Conservation (phyloP, 2,797 vertebrate species). For the Sebastes variabilis region DNA sequence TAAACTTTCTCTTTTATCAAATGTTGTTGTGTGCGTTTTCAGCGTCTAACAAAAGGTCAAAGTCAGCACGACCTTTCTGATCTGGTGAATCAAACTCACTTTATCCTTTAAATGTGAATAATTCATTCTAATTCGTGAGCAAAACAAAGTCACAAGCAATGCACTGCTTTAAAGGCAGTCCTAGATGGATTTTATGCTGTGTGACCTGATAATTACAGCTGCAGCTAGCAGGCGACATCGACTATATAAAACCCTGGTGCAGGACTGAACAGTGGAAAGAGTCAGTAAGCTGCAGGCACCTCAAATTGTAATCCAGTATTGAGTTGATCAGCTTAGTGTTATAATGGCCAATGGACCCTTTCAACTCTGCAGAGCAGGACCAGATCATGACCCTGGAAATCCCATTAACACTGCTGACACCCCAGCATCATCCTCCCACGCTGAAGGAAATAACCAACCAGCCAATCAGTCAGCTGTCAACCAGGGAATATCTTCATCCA, state of each 20-base stretch:
- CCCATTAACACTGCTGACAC: conserved; percentile 28
- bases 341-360: conserved; percentile 11
- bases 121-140: not conserved
- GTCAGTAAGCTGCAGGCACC: conserved; percentile 31
- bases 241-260: conserved; percentile 15
- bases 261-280: conserved; percentile 30
- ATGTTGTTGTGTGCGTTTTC: no score
- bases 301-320: conserved; percentile 48
- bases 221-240: not conserved
- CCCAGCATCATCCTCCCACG: conserved; percentile 11
- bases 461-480: not conserved
- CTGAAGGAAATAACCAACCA: conserved; percentile 16
- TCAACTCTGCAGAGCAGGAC: conserved; percentile 11
- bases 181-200: not conserved
- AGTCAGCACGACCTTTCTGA: not conserved
- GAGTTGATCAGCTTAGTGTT: conserved; percentile 58
- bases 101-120: not conserved
- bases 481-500: not conserved
- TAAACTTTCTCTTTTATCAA: not conserved
- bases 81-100: not conserved
- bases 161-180: not conserved
- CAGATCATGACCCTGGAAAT: conserved; percentile 46
- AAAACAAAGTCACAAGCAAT: not conserved
- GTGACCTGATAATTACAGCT: not conserved
- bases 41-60: not conserved